A percentile compares a stretch with the other conserved stretches of the same genome.
Evolutionary conservation across 2,113 vertebrate genomes (phyloP).

Genomic region (Monopterus albus): DNA sequence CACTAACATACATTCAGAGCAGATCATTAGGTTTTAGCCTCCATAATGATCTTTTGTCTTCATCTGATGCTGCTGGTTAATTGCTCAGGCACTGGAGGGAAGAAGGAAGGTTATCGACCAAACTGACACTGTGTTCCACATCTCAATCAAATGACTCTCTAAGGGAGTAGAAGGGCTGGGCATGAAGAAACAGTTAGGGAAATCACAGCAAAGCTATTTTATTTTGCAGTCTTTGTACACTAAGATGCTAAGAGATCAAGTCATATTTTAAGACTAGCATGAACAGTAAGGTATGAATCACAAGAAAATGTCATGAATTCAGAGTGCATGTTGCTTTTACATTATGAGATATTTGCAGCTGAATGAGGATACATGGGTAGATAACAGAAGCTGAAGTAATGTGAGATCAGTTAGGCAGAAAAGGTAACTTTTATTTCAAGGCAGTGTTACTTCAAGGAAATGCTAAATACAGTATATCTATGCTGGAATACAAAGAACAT

Average conservation of each 20-base stretch:
- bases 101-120: slow-evolving; percentile 36
- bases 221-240: not conserved
- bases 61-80: slow-evolving; percentile 42
- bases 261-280: not conserved
- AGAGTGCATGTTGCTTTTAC: not conserved
- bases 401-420: too few species aligned
- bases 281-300: not conserved
- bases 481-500: not conserved
- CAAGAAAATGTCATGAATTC: not conserved
- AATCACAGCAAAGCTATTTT: accelerated
- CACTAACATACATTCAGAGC: not conserved
- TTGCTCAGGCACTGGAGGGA: slow-evolving; percentile 35
- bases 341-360: not conserved
- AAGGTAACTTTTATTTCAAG: too few species aligned
- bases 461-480: not conserved
- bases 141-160: not conserved
- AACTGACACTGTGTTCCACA: slow-evolving; percentile 10
- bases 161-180: not conserved
- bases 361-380: not conserved
- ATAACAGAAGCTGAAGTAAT: not conserved
- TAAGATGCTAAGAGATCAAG: not conserved
- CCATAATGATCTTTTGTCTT: slow-evolving; percentile 47
- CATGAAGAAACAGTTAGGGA: not conserved
- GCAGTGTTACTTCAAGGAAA: too few species aligned
- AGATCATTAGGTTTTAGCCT: slow-evolving; percentile 32